phyloP scores from a whole-genome alignment of 92 coral and sea anemone species.

The Virgularia gustaviana region DNA sequence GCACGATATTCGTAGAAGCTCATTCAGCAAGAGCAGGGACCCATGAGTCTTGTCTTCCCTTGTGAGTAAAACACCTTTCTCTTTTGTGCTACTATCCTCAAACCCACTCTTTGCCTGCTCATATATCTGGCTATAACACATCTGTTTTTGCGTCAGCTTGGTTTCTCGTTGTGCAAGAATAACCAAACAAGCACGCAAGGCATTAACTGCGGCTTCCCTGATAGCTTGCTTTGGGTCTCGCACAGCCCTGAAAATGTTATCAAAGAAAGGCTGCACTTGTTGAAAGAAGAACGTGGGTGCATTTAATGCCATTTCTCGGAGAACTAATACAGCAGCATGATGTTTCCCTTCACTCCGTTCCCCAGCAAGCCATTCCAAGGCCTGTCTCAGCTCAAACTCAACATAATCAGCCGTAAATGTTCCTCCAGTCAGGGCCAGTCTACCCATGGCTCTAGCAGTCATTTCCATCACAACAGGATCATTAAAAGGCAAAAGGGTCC shows the following conservation, averaged over 20 bases:
- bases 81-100: constrained; percentile 91
- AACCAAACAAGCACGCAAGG: constrained; percentile 87
- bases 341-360: constrained; percentile 96
- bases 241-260: constrained; percentile 86
- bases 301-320: constrained; percentile 90
- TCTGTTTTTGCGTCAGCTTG: constrained; percentile 84
- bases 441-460: constrained; percentile 97
- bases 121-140: constrained; percentile 62
- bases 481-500: constrained; percentile 86
- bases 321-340: constrained; percentile 91
- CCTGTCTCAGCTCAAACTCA: constrained; percentile 93
- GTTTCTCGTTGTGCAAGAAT: constrained; percentile 98
- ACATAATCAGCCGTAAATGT: constrained; percentile 98
- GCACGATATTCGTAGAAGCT: constrained; percentile 87
- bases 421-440: constrained; percentile 90
- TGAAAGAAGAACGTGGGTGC: constrained; percentile 99
- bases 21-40: constrained; percentile 87
- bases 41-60: constrained; percentile 99
- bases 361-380: constrained; percentile 93
- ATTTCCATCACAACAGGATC: constrained; percentile 95
- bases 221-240: constrained; percentile 99
- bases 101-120: constrained; percentile 94
- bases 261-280: constrained; percentile 99
- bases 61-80: constrained; percentile 92
- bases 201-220: constrained; percentile 96